Evolutionary conservation across 1,140 invertebrate species (phyloP).

Genomic region (Dendroctonus valens): DNA sequence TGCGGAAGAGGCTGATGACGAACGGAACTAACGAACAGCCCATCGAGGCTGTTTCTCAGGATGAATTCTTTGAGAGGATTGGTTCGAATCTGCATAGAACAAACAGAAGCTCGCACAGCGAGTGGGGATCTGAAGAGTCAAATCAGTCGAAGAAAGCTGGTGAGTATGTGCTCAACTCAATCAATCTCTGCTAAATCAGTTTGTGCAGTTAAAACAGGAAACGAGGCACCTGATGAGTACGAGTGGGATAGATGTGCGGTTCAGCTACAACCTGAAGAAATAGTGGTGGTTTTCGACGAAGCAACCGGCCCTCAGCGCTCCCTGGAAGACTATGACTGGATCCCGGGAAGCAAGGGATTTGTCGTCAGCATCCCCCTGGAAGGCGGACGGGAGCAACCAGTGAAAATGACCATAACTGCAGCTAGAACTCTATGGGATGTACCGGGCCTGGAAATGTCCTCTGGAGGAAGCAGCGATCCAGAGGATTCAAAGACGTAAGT

Average conservation of each 20-base stretch:
- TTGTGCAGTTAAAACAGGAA: neutral
- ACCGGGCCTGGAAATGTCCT: neutral
- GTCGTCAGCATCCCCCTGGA: neutral
- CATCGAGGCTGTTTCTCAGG: conserved; percentile 19
- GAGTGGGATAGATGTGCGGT: neutral
- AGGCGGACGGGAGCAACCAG: neutral
- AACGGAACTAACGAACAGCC: neutral
- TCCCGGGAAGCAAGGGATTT: conserved; percentile 17
- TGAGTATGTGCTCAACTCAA: too few species aligned
- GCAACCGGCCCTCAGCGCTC: conserved; percentile 4
- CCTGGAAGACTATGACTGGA: conserved; percentile 28
- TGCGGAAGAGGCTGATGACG: too few species aligned
- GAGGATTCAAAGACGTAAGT: too few species aligned
- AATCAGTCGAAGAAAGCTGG: neutral
- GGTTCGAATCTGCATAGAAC: conserved; percentile 28
- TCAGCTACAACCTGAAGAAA: neutral
- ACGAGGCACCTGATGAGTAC: neutral
- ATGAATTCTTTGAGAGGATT: conserved; percentile 28
- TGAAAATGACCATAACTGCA: neutral
- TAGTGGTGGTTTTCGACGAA: conserved; percentile 5
- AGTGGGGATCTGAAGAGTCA: too few species aligned
- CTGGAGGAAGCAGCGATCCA: too few species aligned
- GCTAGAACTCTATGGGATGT: conserved; percentile 13
- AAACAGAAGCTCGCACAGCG: neutral
- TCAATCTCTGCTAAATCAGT: too few species aligned